Evolutionary conservation across 2,113 vertebrate species (phyloP), one percentile per base, ranked within the genome.

Genomic region (Corythoichthys haematopterus): DNA sequence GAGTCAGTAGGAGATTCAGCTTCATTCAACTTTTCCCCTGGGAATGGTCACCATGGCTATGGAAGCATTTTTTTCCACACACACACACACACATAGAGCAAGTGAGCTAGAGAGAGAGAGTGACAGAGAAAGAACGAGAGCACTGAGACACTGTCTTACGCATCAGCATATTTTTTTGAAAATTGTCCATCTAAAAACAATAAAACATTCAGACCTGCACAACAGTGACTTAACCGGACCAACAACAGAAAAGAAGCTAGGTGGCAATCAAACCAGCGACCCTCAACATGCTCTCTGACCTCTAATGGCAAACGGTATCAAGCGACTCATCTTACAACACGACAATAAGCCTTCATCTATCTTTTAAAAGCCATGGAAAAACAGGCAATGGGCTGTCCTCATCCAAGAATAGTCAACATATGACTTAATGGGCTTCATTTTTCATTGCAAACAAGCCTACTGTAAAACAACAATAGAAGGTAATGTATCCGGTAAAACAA

Each of bases 1-100:
- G 60, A 79, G 81, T 40, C 71, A 66, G 68, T 73, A 71, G 58
- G 76, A 76, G 38, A 86, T 75, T 76, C 78, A 65, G 74, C 82
- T 72, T 80, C 75, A 82, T 72, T 79, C 75, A 82, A 84, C 82
- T 86, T 84, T 86, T 84, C 71, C 88, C 86, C 71, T 72, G 86
- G 88, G 86, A 90, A 71, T 55, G 80, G 77, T 90, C 72, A 62
- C 84, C 87, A 92, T 91, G 88, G 82, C 82, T 81, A 91, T 84
- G 4, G 70, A 71, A 72, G 80, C 77, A 70, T 80, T 88, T 84
- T 84, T 51, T 65, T 51, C 28, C 4, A 43, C 2, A 43, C 40
- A 43, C 40, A 43, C 40, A 43, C 40, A 43, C 40, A 43, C 6
- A 43, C 40, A 4, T 43, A 43, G 6, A 1, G 40, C 40, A 28